Evolutionary conservation across 2,113 vertebrate species (phyloP).

Genomic region (Vanacampus margaritifer): DNA sequence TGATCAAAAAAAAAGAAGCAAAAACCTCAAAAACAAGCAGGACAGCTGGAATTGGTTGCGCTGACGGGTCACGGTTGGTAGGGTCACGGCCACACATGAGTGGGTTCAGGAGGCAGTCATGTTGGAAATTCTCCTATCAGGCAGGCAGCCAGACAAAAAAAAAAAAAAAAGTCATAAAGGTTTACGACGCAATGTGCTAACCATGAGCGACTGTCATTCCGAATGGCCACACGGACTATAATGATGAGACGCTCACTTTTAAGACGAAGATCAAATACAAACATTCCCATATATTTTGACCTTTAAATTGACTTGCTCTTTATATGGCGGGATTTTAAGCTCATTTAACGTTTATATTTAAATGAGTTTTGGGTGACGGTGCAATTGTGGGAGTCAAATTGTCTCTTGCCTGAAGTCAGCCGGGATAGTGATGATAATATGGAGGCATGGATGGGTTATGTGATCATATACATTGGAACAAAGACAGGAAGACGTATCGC

Average conservation of each 20-base stretch:
- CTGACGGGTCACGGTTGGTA: conserved; percentile 26
- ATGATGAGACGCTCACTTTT: background rate
- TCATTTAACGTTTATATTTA: background rate
- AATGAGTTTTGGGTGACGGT: no score
- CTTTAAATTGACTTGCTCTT: background rate
- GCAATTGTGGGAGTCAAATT: no score
- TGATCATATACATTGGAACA: no score
- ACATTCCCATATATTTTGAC: background rate
- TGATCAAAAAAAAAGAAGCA: conserved; percentile 14
- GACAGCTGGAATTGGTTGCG: conserved; percentile 28
- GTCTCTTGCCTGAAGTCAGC: no score
- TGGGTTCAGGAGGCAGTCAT: conserved; percentile 38
- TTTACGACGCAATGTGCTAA: background rate
- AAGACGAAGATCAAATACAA: background rate
- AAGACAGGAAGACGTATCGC: no score
- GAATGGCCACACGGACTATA: background rate
- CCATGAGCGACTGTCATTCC: background rate
- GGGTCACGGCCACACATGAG: conserved; percentile 52
- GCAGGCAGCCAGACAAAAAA: conserved; percentile 20
- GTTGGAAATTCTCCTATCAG: conserved; percentile 49
- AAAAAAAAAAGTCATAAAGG: conserved; percentile 27
- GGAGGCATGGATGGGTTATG: no score
- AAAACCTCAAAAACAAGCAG: conserved; percentile 22
- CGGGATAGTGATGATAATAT: no score
- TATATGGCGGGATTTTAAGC: background rate